Percentiles rank a stretch among this genome's conserved stretches.
These are phyloP conservation scores for Triplophysa tibetana DNA, from an alignment of 2,113 vertebrate species.

Conservation along the genomic window DNA sequence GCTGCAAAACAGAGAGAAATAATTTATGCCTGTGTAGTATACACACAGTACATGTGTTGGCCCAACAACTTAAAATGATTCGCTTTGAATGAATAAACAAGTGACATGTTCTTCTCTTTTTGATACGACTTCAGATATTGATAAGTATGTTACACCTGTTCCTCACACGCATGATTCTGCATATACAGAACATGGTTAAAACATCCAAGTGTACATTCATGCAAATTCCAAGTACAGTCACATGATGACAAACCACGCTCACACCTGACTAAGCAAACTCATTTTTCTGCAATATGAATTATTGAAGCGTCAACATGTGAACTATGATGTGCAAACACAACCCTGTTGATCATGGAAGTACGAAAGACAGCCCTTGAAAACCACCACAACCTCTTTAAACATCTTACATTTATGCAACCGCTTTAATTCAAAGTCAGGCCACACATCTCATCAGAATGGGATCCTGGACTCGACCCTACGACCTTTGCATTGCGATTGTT, in stretches of 20 bases:
- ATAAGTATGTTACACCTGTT: no score
- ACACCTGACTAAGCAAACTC: not conserved
- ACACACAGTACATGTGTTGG: not conserved
- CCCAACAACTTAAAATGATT: not conserved
- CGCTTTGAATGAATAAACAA: not conserved
- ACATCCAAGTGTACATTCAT: not conserved
- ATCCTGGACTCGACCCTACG: no score
- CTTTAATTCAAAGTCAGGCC: no score
- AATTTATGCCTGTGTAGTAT: not conserved
- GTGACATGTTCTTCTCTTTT: not conserved
- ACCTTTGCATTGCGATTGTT: no score
- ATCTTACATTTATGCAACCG: not conserved
- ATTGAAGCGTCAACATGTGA: not conserved
- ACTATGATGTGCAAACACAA: conserved; percentile 10
- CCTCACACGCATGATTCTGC: no score
- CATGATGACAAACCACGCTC: not conserved
- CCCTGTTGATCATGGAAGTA: not conserved
- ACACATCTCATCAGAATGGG: no score
- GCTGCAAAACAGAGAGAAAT: conserved; percentile 5
- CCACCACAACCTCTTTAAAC: not conserved
- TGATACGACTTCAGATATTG: not conserved
- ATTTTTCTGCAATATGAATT: not conserved
- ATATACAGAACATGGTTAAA: no score
- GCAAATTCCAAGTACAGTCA: not conserved
- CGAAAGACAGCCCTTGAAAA: not conserved